A percentile compares a stretch with the other conserved stretches of the same genome.
These are phyloP conservation scores for Sus cebifrons DNA, from an alignment of 2,797 vertebrate genomes.

Conservation along the genomic window DNA sequence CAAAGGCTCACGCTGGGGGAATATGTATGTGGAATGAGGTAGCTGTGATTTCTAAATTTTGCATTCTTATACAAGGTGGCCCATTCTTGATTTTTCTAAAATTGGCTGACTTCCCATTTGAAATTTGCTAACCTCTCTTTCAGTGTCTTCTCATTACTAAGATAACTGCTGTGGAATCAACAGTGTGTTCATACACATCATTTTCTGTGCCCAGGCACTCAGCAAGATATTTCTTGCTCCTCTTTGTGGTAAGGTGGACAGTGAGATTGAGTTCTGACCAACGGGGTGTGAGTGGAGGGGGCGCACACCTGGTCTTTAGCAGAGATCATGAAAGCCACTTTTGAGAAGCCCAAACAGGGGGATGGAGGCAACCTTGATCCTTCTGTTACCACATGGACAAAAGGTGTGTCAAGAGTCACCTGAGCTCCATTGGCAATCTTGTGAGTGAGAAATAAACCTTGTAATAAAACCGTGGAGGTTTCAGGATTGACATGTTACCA, in stretches of 20 bases:
- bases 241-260: neutral
- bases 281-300: neutral
- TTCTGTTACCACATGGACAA: neutral
- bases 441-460: neutral
- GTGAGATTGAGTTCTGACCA: neutral
- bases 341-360: neutral
- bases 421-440: neutral
- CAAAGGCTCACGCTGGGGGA: neutral
- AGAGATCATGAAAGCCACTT: neutral
- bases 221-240: neutral
- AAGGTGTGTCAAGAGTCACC: neutral
- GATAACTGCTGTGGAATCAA: neutral
- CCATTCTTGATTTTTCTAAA: neutral
- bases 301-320: fast-evolving
- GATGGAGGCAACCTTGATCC: neutral
- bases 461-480: neutral
- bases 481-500: neutral
- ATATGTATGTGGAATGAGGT: neutral
- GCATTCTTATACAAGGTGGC: neutral
- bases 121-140: neutral
- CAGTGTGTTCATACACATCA: neutral
- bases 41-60: neutral
- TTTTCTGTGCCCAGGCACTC: neutral
- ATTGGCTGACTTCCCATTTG: constrained; percentile 14
- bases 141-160: neutral